phyloP scores from a whole-genome alignment of 2,888 invertebrate species.

The Lepetodrilus schrolli region DNA sequence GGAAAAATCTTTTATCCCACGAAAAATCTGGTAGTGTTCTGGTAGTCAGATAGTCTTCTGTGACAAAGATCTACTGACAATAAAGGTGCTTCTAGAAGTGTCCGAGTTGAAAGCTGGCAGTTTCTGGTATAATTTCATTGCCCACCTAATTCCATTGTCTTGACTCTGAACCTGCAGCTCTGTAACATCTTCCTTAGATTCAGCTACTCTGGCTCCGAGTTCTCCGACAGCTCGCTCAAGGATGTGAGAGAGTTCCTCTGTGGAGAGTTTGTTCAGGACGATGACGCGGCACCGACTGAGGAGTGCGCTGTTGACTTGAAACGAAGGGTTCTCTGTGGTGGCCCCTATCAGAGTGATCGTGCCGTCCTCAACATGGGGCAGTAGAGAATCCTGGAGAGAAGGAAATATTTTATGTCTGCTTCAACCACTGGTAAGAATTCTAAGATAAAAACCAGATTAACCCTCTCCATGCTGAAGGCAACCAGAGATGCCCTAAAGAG shows the following conservation, averaged over 20 bases:
- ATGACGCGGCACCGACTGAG: conserved; percentile 87
- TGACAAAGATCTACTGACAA: too few relatives aligned
- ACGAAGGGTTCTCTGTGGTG: conserved; percentile 92
- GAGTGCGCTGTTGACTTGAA: conserved; percentile 86
- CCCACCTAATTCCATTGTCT: neutral
- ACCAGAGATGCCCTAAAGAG: too few relatives aligned
- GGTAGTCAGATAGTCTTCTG: too few relatives aligned
- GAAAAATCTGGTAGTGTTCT: too few relatives aligned
- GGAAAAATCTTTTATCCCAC: too few relatives aligned
- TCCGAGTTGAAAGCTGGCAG: too few relatives aligned
- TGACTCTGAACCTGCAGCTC: neutral
- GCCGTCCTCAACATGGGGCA: conserved; percentile 87
- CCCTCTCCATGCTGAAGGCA: too few relatives aligned
- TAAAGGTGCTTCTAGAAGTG: too few relatives aligned
- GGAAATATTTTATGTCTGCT: neutral
- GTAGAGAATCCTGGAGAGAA: conserved; percentile 80
- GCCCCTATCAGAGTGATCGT: conserved; percentile 86
- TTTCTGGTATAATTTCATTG: too few relatives aligned
- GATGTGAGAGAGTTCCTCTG: conserved; percentile 80
- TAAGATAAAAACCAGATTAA: too few relatives aligned
- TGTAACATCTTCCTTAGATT: conserved; percentile 31
- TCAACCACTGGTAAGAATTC: too few relatives aligned
- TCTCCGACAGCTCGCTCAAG: conserved; percentile 79
- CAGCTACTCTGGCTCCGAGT: conserved; percentile 66
- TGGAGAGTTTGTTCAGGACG: conserved; percentile 79